A percentile compares a stretch with the other conserved stretches of the same genome.
Evolutionary conservation across 2,797 vertebrate species (phyloP).

Genomic region (Aselliscus stoliczkanus): DNA sequence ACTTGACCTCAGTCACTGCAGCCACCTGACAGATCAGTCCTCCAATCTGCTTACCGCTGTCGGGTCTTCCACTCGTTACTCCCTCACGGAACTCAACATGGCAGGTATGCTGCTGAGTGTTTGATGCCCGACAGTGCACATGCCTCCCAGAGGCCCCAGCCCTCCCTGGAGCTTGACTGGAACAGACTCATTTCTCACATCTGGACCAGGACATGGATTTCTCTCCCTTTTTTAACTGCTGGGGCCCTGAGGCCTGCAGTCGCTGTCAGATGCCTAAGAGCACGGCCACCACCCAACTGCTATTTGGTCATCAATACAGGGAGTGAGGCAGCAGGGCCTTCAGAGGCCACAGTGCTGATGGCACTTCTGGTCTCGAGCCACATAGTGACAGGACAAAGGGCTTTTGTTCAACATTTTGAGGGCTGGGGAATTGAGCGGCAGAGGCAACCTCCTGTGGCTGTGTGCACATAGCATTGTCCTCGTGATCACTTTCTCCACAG

Average conservation of each 20-base stretch:
- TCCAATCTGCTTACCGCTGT: conserved; percentile 96
- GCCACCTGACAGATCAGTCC: conserved; percentile 93
- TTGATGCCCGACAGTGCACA: fast-evolving
- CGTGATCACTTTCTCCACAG: conserved; percentile 76
- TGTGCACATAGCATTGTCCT: background rate
- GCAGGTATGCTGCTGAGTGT: conserved; percentile 83
- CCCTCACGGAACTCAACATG: conserved; percentile 95
- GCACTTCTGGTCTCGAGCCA: background rate
- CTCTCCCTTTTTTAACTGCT: background rate
- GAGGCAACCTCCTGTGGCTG: background rate
- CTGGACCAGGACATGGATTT: background rate
- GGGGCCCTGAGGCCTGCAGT: background rate
- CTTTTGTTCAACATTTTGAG: background rate
- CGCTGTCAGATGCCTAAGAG: background rate
- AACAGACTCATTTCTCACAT: background rate
- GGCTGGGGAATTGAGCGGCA: background rate
- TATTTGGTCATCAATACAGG: background rate
- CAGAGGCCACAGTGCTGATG: background rate
- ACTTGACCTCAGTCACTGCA: conserved; percentile 97
- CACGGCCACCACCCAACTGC: background rate
- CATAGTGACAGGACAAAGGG: background rate
- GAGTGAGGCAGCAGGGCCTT: background rate
- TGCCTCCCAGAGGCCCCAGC: background rate
- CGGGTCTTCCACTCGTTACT: conserved; percentile 96
- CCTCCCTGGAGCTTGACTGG: background rate